Evolutionary conservation across 2,797 vertebrate genomes (phyloP), one percentile per base, ranked within the genome.

Genomic region (Coccyzus lansbergi): DNA sequence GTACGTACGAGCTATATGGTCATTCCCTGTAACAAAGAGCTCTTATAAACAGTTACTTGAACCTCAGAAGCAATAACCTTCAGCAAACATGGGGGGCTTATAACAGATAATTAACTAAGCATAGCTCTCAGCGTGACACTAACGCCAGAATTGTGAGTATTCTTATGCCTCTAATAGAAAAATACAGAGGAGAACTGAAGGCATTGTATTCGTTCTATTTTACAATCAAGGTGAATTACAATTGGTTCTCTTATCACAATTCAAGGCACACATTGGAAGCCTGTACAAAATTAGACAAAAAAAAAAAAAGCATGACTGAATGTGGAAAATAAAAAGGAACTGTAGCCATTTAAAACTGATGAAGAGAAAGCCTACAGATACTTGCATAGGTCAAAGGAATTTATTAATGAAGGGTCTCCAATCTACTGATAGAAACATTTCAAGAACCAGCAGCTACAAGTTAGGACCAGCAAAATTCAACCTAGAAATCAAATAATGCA

Each of bases 51-150:
- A 58, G 83, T 83, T 91, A 69, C 86, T 86, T 94, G 89, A 94
- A 93, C 88, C 91, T 93, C 3, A 1, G 86, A 94, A 94, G 86
- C 59, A 94, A 93, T 86, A 95, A 92, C 92, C 86, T 93, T 92
- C 86, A 88, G 72, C 60, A 90, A 68, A 82, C 81, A 70, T 25
- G 46, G 67, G 71, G 60, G 71, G 84, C 63, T 94, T 36, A 17
- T 60, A 91, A 88, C 16, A 31, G 86, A 86, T 85, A 95, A 94
- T 96, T 92, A 95, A 91, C 78, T 48, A 42, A 94, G 81, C 81
- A 70, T 15, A 95, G 63, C 81, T 92, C 93, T 82, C 91, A 87
- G 83, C 5, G 4, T 40, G 88, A 90, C 31, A 22, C 60, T 44
- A 56, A 2, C 16, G 59, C 67, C 83, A 81, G 62, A 93, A 95